Evolutionary conservation across 2,888 invertebrate species (phyloP), one percentile per base, ranked within the genome.

Genomic region (Mythimna lalbum): DNA sequence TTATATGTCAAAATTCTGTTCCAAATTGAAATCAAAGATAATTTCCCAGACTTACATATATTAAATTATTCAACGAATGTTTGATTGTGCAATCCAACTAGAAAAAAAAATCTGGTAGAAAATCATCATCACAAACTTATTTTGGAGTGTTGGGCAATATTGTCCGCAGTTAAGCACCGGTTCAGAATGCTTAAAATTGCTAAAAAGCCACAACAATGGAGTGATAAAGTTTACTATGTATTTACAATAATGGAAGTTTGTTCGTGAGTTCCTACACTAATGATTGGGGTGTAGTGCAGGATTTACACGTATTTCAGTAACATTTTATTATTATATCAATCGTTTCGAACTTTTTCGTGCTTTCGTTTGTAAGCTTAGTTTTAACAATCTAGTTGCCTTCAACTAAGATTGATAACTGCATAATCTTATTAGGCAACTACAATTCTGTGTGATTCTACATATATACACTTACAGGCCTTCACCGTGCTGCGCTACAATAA

Each of bases 181-280:
- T 33, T 71, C 4, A 36, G 19, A 62, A 74, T 66, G 61, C 57
- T 50, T 64, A 69, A 62, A 69, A 31, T 65, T 57, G 69, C 79
- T 79, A 65, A 73, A 74, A 79, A 47, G 64, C 21, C 27, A 27
- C 62, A 55, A 60, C 67, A 78, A 78, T 73, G 17, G 33, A 63
- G 36, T 52, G 50, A 50, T 78, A 73, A 67, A 43, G 9, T 43
- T 62, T 50, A 55, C 65, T 67, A 31, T 65, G 9, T 9, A 33
- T 66, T 43, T 4, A 73, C 31, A 50, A 43, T 65, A 74, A 66
- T 63, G 33, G 63, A 60, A 43, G 53, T 52, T n/a, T 56, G 63
- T 39, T 63, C 27, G 53, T 70, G 53, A 53, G 49, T 76, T 73
- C 74, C 71, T 63, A 53, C 31, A 63, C 39, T 53, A 62, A 68